These are phyloP conservation scores for Coccyzus lansbergi DNA, from an alignment of 2,797 vertebrate species.

Conservation along the genomic window DNA sequence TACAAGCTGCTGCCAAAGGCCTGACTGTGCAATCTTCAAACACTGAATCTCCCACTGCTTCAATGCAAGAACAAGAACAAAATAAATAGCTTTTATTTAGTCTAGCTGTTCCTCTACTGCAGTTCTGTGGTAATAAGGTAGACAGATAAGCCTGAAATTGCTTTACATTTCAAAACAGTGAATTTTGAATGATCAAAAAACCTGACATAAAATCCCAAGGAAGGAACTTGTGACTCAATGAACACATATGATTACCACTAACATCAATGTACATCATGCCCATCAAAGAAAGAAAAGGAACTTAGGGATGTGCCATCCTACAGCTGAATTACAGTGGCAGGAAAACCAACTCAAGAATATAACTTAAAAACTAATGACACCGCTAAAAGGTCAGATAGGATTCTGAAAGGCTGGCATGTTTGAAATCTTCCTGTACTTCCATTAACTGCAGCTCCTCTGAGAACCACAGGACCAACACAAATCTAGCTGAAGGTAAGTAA, in stretches of 20 bases:
- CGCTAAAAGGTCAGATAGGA: background rate
- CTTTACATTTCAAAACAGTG: background rate
- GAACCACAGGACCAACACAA: background rate
- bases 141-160: background rate
- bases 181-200: constrained; percentile 2
- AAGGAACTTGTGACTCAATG: background rate
- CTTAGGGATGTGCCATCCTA: background rate
- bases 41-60: background rate
- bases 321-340: background rate
- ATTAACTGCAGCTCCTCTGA: background rate
- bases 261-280: rapidly evolving
- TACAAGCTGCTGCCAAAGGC: background rate
- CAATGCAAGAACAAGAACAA: background rate
- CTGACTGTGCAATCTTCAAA: background rate
- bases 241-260: background rate
- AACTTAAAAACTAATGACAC: background rate
- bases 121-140: background rate
- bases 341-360: background rate
- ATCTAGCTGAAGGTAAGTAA: background rate
- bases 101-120: background rate
- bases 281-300: background rate
- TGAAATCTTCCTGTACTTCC: background rate
- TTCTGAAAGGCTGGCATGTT: background rate
- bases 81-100: background rate
- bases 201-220: background rate